Percentiles rank a stretch among this genome's conserved stretches.
Evolutionary conservation across 2,113 vertebrate species (phyloP).

Genomic region (Pseudopipra pipra): DNA sequence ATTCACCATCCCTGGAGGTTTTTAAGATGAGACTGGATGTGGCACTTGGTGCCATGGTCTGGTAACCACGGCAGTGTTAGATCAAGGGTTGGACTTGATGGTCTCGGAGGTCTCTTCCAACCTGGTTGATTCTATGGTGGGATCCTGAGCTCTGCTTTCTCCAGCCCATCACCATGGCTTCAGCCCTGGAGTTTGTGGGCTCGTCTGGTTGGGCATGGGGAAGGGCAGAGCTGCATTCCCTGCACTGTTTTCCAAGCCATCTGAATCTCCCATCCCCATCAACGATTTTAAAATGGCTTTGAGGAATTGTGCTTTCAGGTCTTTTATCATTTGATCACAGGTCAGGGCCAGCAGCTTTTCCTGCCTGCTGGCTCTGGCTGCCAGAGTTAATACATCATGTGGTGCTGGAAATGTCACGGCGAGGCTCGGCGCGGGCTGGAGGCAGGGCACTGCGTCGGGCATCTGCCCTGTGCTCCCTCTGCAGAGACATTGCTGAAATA

Average conservation of each 20-base stretch:
- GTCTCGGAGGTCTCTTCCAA: too few relatives aligned
- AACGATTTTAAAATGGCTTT: neutral
- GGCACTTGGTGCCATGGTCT: too few relatives aligned
- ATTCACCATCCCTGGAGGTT: too few relatives aligned
- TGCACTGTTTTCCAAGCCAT: neutral
- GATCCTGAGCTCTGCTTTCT: neutral
- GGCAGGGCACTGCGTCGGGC: neutral
- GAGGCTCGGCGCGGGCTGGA: accelerated
- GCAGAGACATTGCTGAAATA: neutral
- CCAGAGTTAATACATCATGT: conserved; percentile 11
- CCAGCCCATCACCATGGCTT: neutral
- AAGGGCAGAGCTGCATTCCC: neutral
- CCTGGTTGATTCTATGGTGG: neutral
- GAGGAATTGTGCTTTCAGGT: conserved; percentile 15
- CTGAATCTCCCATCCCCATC: neutral
- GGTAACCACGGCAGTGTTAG: too few relatives aligned
- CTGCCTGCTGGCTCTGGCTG: conserved; percentile 36
- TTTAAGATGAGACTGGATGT: too few relatives aligned
- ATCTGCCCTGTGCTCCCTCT: neutral
- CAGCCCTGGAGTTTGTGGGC: neutral
- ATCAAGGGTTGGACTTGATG: too few relatives aligned
- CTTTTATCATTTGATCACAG: neutral
- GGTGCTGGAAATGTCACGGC: neutral
- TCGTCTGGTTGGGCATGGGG: neutral
- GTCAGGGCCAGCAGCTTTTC: conserved; percentile 15